Conservation (phyloP, 2,113 vertebrate genomes). For the Misgurnus mizolepis region DNA sequence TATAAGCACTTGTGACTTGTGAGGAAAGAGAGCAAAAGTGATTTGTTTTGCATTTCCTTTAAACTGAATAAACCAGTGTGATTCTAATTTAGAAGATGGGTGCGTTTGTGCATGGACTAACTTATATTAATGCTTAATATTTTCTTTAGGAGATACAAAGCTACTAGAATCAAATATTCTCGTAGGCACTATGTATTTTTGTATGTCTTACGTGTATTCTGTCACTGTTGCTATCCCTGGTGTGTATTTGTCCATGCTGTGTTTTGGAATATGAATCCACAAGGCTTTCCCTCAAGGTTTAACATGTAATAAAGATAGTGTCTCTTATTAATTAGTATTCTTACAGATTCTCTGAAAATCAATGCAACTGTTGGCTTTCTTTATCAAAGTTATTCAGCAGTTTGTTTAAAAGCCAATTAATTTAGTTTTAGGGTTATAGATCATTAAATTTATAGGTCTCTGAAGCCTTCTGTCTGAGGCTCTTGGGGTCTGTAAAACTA, state of each 20-base stretch:
- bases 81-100: neutral
- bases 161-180: neutral
- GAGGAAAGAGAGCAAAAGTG: constrained; percentile 15
- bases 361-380: neutral
- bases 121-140: no score
- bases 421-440: neutral
- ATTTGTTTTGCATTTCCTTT: constrained; percentile 28
- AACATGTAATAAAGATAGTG: constrained; percentile 1
- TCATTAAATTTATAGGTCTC: neutral
- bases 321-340: constrained; percentile 40
- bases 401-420: neutral
- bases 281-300: constrained; percentile 11
- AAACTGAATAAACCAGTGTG: neutral
- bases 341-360: neutral
- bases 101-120: no score
- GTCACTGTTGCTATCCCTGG: constrained; percentile 1
- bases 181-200: neutral
- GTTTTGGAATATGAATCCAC: constrained; percentile 25
- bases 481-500: constrained; percentile 6
- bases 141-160: neutral
- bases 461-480: neutral
- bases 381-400: neutral
- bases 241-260: neutral
- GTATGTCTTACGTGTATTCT: neutral
- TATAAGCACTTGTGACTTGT: neutral